Evolutionary conservation across 2,888 invertebrate species (phyloP).

Genomic region (Cosmia pyralina): DNA sequence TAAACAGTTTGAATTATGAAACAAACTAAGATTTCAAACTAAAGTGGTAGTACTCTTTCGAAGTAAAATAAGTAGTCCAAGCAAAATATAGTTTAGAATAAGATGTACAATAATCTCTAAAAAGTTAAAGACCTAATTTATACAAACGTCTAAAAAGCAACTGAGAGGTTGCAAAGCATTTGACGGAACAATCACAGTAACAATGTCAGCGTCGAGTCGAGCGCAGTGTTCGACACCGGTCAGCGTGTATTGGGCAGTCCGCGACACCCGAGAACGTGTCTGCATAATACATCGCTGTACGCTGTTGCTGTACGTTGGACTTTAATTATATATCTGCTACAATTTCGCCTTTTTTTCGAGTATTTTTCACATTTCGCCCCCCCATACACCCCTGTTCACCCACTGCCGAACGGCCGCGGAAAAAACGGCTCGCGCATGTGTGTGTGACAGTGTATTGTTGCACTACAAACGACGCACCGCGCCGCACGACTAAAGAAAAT

Average conservation of each 20-base stretch:
- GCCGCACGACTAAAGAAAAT: slow-evolving; percentile 45
- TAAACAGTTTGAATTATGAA: neutral
- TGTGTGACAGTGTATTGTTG: slow-evolving; percentile 74
- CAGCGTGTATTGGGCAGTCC: slow-evolving; percentile 70
- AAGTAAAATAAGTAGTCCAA: neutral
- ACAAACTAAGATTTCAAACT: neutral
- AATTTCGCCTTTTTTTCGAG: slow-evolving; percentile 90
- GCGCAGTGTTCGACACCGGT: slow-evolving; percentile 60
- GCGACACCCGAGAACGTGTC: slow-evolving; percentile 83
- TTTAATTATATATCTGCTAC: slow-evolving; percentile 91
- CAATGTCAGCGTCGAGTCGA: slow-evolving; percentile 48
- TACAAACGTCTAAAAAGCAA: slow-evolving; percentile 27
- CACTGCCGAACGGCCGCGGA: slow-evolving; percentile 85
- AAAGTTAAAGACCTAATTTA: slow-evolving; percentile 9
- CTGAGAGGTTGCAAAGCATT: slow-evolving; percentile 26
- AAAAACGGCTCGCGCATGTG: slow-evolving; percentile 83
- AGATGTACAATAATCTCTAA: neutral
- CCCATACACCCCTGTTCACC: slow-evolving; percentile 79
- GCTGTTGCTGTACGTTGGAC: slow-evolving; percentile 87
- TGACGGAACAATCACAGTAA: slow-evolving; percentile 49
- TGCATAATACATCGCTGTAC: slow-evolving; percentile 89
- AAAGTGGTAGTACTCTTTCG: neutral
- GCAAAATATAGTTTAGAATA: neutral
- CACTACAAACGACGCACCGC: slow-evolving; percentile 59
- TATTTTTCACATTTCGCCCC: slow-evolving; percentile 90